These are phyloP conservation scores for Eidolon helvum DNA, from an alignment of 2,113 vertebrate species.

Conservation along the genomic window DNA sequence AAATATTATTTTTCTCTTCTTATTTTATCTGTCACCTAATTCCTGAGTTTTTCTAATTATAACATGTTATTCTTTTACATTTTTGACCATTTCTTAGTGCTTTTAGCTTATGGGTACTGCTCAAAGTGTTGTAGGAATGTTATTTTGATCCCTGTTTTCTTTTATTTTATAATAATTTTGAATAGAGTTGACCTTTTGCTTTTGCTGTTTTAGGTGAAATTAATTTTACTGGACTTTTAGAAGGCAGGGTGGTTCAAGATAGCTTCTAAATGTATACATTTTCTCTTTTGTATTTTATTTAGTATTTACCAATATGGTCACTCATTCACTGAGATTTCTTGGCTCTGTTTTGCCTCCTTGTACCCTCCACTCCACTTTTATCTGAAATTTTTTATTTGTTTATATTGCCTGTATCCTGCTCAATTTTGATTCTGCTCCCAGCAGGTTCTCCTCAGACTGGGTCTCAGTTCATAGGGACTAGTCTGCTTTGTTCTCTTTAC, in stretches of 20 bases:
- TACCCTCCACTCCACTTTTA: not conserved
- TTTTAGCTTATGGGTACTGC: not conserved
- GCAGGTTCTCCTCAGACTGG: not conserved
- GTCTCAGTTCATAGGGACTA: not conserved
- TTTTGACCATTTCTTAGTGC: not conserved
- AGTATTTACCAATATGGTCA: not conserved
- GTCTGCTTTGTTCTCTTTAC: not conserved
- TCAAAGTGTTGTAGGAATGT: not conserved
- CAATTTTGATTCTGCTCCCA: not conserved
- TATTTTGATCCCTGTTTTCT: not conserved
- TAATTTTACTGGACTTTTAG: not conserved
- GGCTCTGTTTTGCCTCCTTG: not conserved
- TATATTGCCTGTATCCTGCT: not conserved
- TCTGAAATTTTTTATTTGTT: not conserved
- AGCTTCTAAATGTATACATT: not conserved
- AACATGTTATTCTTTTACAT: not conserved
- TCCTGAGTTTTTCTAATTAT: not conserved
- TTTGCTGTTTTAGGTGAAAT: not conserved
- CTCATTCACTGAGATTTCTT: not conserved
- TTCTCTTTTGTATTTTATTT: not conserved
- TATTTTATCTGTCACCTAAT: not conserved
- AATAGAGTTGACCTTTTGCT: not conserved
- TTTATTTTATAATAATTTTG: not conserved
- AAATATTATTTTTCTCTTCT: not conserved
- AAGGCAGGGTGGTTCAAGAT: not conserved